These are phyloP conservation scores for Ophiothrix spiculata DNA, from an alignment of 35 echinoderm and acorn worm genomes.

Conservation along the genomic window DNA sequence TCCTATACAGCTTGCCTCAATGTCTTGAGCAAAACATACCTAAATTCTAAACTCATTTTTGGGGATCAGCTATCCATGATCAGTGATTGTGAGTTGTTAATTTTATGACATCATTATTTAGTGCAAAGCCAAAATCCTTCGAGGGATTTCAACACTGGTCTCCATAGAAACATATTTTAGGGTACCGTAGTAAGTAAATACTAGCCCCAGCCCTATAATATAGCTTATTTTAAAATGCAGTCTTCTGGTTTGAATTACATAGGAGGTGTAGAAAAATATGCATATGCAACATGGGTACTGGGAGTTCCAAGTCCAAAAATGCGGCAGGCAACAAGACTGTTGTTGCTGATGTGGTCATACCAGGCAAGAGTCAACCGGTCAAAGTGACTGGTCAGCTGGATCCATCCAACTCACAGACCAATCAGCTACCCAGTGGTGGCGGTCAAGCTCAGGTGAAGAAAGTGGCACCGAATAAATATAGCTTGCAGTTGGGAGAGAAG, in stretches of 20 bases:
- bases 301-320: slow-evolving; percentile 53
- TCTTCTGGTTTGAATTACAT: neutral
- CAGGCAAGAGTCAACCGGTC: slow-evolving; percentile 61
- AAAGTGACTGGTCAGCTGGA: slow-evolving; percentile 66
- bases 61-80: no score
- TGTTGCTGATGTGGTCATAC: slow-evolving; percentile 74
- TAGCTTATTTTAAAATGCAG: neutral
- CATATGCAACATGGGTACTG: slow-evolving; percentile 55
- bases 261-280: no score
- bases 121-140: no score
- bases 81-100: no score
- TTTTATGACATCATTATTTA: no score
- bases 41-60: no score
- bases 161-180: no score
- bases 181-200: no score
- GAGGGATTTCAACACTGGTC: no score
- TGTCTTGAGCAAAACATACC: no score
- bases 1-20: no score
- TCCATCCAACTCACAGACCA: neutral
- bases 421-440: neutral
- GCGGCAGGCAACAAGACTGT: slow-evolving; percentile 36
- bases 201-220: no score
- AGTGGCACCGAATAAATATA: slow-evolving; percentile 79
- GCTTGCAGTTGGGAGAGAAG: slow-evolving; percentile 56
- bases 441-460: slow-evolving; percentile 66